These are phyloP conservation scores for Colaptes auratus DNA, from an alignment of 2,113 vertebrate species.

Conservation along the genomic window DNA sequence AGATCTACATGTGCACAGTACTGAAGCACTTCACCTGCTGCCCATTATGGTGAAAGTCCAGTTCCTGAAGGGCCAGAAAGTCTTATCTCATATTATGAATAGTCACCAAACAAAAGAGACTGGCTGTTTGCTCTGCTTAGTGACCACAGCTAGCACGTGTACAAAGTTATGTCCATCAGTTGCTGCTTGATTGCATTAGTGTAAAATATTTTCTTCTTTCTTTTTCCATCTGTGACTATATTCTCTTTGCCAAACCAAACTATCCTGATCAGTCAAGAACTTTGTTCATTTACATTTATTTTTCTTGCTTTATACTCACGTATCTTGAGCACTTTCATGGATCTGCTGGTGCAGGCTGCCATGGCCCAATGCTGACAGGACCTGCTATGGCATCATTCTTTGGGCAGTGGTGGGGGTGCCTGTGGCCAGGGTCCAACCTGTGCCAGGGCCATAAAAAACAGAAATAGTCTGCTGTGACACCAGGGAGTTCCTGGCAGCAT, in stretches of 20 bases:
- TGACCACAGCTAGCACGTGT: no score
- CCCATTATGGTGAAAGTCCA: no score
- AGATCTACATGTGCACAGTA: no score
- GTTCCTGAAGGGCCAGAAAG: no score
- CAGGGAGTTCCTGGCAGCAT: neutral
- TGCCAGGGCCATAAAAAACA: neutral
- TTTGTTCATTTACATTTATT: neutral
- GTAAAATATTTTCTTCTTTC: neutral
- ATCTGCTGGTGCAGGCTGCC: neutral
- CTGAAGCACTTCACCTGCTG: no score
- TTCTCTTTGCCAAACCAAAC: neutral
- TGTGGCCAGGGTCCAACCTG: fast-evolving
- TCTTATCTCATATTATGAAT: no score
- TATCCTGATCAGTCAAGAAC: neutral
- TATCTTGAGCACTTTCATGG: neutral
- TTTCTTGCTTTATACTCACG: neutral
- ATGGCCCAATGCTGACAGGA: fast-evolving
- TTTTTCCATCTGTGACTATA: neutral
- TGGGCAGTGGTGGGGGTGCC: fast-evolving
- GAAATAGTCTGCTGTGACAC: neutral
- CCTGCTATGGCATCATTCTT: neutral
- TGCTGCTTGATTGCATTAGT: neutral
- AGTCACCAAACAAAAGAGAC: no score
- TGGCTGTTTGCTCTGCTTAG: no score
- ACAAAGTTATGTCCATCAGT: neutral